A percentile compares a stretch with the other conserved stretches of the same genome.
phyloP scores from a whole-genome alignment of 2,888 invertebrate species.

The Agrotis exclamationis region DNA sequence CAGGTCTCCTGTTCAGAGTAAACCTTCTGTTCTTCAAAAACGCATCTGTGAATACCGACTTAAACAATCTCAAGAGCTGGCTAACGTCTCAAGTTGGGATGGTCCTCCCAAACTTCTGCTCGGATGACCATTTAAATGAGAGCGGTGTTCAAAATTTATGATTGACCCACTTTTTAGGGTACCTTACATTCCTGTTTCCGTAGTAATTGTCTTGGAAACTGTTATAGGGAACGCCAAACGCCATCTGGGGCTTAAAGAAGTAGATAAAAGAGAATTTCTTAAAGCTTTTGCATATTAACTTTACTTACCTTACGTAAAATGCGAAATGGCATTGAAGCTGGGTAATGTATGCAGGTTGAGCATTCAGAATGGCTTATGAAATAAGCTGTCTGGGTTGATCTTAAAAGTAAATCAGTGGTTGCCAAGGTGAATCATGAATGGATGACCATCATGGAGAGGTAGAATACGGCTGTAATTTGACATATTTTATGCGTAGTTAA shows the following conservation, averaged over 20 bases:
- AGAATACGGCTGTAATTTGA: too few species aligned
- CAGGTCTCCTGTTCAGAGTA: too few species aligned
- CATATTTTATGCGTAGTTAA: too few species aligned
- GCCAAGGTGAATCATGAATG: not conserved
- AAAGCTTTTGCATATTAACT: not conserved
- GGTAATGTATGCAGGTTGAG: not conserved
- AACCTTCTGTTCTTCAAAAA: slow-evolving; percentile 25
- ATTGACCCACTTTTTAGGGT: slow-evolving; percentile 44
- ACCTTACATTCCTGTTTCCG: slow-evolving; percentile 8
- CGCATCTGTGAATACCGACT: not conserved
- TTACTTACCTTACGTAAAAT: not conserved
- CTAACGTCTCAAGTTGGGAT: slow-evolving; percentile 52
- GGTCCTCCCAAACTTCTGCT: slow-evolving; percentile 45
- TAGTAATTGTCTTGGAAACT: slow-evolving; percentile 40
- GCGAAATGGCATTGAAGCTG: too few species aligned
- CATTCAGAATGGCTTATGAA: too few species aligned
- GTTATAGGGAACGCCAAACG: slow-evolving; percentile 26
- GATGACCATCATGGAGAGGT: too few species aligned
- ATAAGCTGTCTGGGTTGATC: not conserved
- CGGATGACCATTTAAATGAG: slow-evolving; percentile 50
- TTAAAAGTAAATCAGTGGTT: not conserved
- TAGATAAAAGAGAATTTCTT: slow-evolving; percentile 1
- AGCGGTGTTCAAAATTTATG: slow-evolving; percentile 49
- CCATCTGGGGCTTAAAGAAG: slow-evolving; percentile 24
- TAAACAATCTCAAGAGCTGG: slow-evolving; percentile 30